A percentile compares a stretch with the other conserved stretches of the same genome.
Evolutionary conservation across 2,797 vertebrate species (phyloP).

Genomic region (Cyprinodon diabolis): DNA sequence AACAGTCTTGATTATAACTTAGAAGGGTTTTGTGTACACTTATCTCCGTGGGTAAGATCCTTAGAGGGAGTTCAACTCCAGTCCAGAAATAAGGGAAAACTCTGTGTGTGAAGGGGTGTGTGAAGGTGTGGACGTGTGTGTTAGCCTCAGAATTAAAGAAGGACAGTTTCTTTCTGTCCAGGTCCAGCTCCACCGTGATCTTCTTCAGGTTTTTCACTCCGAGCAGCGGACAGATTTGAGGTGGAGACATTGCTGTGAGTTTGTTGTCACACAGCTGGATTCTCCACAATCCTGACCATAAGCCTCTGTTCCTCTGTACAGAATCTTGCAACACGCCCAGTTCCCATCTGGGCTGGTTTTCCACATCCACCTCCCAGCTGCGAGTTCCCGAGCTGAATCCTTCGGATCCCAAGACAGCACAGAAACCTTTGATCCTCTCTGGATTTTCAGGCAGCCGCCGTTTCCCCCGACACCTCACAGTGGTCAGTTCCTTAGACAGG

Average conservation of each 20-base stretch:
- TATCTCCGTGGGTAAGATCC: not conserved
- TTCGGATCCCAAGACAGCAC: slow-evolving; percentile 2
- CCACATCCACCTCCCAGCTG: slow-evolving; percentile 4
- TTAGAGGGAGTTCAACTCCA: not conserved
- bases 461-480: not conserved
- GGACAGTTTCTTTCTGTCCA: not conserved
- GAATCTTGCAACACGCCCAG: slow-evolving; percentile 10
- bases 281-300: not conserved
- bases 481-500: slow-evolving; percentile 4
- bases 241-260: not conserved
- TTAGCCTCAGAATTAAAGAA: not conserved
- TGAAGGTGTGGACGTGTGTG: slow-evolving; percentile 5
- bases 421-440: not conserved
- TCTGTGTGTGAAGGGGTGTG: not conserved
- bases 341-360: not conserved
- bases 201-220: not conserved
- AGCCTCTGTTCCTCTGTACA: not conserved
- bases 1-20: no score
- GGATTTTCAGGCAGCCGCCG: slow-evolving; percentile 13
- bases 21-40: not conserved
- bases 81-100: slow-evolving; percentile 1
- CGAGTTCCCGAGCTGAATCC: slow-evolving; percentile 14
- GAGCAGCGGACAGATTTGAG: not conserved
- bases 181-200: slow-evolving; percentile 3
- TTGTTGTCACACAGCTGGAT: slow-evolving; percentile 1